phyloP scores from a whole-genome alignment of 2,888 invertebrate genomes.

The Sinodicranocentrus sp. region DNA sequence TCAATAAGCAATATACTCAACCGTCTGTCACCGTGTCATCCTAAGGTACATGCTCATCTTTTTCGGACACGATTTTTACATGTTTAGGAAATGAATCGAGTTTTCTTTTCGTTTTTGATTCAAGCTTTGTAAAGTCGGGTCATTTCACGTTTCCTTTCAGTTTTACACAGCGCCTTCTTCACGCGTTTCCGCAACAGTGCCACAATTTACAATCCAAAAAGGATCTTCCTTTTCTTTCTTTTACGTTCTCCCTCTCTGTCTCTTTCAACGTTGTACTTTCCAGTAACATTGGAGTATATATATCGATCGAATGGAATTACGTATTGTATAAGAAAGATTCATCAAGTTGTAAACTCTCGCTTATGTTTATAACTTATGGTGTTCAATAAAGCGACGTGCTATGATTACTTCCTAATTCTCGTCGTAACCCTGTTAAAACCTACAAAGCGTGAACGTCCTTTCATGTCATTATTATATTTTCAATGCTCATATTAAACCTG shows the following conservation, averaged over 20 bases:
- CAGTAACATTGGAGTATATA: conserved; percentile 21
- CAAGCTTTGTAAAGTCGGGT: neutral
- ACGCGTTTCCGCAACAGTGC: neutral
- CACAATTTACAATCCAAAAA: conserved; percentile 42
- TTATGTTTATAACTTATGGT: conserved; percentile 63
- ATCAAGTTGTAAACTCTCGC: conserved; percentile 48
- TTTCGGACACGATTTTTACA: neutral
- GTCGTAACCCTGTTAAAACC: conserved; percentile 18
- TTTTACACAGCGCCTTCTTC: neutral
- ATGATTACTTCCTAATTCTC: conserved; percentile 54
- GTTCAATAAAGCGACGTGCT: conserved; percentile 65
- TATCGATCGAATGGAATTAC: conserved; percentile 47
- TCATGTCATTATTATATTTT: no score
- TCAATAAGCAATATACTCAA: neutral
- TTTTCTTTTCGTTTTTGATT: neutral
- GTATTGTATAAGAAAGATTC: conserved; percentile 52
- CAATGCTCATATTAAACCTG: no score
- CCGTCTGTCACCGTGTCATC: neutral
- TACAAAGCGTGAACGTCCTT: no score
- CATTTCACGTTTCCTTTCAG: conserved; percentile 4
- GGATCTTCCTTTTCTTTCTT: no score
- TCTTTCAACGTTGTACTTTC: conserved; percentile 38
- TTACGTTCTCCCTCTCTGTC: neutral
- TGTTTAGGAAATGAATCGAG: neutral
- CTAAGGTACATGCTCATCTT: neutral